Conservation (phyloP, 2,113 vertebrate genomes). For the Henicopernis longicauda region DNA sequence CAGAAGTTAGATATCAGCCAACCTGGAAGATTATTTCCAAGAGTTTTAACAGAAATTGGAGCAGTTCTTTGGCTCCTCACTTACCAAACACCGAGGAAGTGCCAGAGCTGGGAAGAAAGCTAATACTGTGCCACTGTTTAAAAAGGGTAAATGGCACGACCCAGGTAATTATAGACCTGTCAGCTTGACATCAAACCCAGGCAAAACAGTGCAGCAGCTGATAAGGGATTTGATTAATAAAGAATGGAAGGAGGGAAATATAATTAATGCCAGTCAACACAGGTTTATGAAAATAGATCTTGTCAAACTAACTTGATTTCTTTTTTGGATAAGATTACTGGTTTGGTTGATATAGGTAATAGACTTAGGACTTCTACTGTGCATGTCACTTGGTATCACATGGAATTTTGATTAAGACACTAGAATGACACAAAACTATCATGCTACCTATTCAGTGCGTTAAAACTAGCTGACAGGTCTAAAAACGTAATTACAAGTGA, state of each 20-base stretch:
- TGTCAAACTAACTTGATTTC: slow-evolving; percentile 51
- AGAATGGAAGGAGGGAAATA: slow-evolving; percentile 50
- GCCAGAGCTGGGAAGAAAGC: background rate
- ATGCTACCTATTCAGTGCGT: background rate
- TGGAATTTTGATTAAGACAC: background rate
- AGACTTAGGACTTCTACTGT: background rate
- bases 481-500: background rate
- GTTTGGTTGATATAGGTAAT: slow-evolving; percentile 34
- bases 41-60: background rate
- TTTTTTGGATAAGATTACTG: slow-evolving; percentile 50
- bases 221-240: slow-evolving; percentile 61
- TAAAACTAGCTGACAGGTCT: background rate
- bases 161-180: slow-evolving; percentile 64
- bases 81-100: background rate
- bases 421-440: background rate
- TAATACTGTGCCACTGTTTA: slow-evolving; percentile 44
- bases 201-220: slow-evolving; percentile 52
- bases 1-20: background rate
- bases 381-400: background rate
- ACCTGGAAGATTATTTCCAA: background rate
- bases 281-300: slow-evolving; percentile 46
- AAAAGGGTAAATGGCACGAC: slow-evolving; percentile 54
- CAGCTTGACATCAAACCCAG: slow-evolving; percentile 38
- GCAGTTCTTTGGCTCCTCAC: background rate
- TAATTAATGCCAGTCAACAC: slow-evolving; percentile 62